Percentiles rank a stretch among this genome's conserved stretches.
Evolutionary conservation across 2,113 vertebrate genomes (phyloP).

Genomic region (Channa argus): DNA sequence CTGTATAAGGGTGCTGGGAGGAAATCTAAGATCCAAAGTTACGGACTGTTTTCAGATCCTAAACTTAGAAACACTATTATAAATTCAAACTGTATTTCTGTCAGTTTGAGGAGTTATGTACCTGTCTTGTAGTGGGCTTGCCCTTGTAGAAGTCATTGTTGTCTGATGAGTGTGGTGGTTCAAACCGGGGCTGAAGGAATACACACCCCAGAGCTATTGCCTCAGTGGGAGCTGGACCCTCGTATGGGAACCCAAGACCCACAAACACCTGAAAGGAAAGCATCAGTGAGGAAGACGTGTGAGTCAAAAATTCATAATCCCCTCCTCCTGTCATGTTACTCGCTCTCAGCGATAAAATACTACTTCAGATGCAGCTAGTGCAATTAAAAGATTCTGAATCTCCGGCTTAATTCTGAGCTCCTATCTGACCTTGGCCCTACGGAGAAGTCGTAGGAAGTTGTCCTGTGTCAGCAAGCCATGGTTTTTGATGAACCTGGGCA

Average conservation of each 20-base stretch:
- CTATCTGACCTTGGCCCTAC: conserved; percentile 74
- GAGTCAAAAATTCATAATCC: too few species aligned
- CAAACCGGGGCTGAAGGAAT: conserved; percentile 79
- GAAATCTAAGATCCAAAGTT: conserved; percentile 65
- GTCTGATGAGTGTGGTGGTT: conserved; percentile 73
- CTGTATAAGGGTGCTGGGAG: conserved; percentile 82
- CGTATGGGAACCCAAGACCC: conserved; percentile 82
- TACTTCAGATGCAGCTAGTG: too few species aligned
- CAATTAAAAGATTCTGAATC: not conserved
- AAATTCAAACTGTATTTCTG: not conserved
- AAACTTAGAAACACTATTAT: not conserved
- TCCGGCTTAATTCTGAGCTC: not conserved
- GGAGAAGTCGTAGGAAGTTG: conserved; percentile 72
- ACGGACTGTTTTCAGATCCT: not conserved
- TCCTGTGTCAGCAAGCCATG: conserved; percentile 80
- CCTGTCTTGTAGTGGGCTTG: conserved; percentile 81
- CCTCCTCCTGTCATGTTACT: too few species aligned
- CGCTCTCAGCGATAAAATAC: too few species aligned
- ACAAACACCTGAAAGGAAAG: conserved; percentile 75
- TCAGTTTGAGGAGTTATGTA: not conserved
- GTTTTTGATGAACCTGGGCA: conserved; percentile 76
- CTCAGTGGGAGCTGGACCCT: conserved; percentile 82
- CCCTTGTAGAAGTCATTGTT: conserved; percentile 81
- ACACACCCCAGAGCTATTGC: conserved; percentile 78
- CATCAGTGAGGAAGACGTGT: not conserved